Percentiles rank a stretch among this genome's conserved stretches.
These are phyloP conservation scores for Stictonetta naevosa DNA, from an alignment of 2,113 vertebrate genomes.

Conservation along the genomic window DNA sequence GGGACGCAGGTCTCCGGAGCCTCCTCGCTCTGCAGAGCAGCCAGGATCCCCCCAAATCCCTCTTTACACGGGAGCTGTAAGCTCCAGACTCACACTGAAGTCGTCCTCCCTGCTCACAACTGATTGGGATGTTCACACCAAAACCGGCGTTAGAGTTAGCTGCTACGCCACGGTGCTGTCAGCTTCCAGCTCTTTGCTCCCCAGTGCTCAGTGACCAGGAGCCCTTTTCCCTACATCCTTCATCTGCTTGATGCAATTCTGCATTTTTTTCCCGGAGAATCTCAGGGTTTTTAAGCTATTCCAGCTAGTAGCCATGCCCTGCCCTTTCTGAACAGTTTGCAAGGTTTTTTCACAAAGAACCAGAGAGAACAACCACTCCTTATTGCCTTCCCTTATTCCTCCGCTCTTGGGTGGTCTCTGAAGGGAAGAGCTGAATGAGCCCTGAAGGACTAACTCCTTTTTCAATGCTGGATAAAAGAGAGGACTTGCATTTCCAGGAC, in stretches of 20 bases:
- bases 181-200: neutral
- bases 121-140: neutral
- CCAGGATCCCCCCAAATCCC: fast-evolving
- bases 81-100: neutral
- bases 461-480: neutral
- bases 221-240: neutral
- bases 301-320: neutral
- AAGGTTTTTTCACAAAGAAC: fast-evolving
- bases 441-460: neutral
- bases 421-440: neutral
- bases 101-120: neutral
- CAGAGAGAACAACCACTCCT: neutral
- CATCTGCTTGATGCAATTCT: neutral
- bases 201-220: neutral
- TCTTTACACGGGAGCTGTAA: fast-evolving
- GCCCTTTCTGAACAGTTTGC: neutral
- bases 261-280: neutral
- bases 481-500: neutral
- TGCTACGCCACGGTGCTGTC: neutral
- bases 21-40: neutral
- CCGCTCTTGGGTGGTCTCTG: neutral
- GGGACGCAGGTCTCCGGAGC: fast-evolving
- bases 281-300: neutral
- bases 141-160: fast-evolving
- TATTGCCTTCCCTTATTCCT: neutral